Conservation (phyloP, 2,113 vertebrate species). For the Microcebus lehilahytsara region DNA sequence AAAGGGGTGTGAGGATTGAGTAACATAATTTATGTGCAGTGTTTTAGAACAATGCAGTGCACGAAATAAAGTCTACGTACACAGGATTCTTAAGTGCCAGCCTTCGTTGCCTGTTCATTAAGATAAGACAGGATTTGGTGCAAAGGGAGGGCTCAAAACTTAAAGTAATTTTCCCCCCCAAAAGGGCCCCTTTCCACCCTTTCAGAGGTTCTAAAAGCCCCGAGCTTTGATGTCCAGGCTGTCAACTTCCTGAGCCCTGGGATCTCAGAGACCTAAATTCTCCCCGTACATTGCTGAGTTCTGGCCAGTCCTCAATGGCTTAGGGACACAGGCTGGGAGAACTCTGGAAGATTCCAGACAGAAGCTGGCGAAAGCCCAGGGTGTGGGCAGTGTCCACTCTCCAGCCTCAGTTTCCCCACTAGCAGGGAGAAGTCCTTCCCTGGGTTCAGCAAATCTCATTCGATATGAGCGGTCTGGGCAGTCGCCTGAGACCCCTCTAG, state of each 20-base stretch:
- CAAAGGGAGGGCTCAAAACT: neutral
- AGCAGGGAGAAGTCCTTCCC: neutral
- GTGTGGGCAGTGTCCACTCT: neutral
- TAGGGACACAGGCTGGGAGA: neutral
- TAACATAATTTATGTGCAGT: neutral
- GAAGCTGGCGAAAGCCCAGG: slow-evolving; percentile 21
- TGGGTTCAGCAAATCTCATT: neutral
- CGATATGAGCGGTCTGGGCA: neutral
- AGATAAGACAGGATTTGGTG: neutral
- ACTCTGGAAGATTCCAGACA: neutral
- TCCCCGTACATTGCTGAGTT: neutral
- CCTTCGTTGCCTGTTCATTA: neutral
- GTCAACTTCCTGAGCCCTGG: neutral
- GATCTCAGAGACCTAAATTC: neutral
- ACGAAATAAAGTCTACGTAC: neutral
- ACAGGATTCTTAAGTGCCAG: neutral
- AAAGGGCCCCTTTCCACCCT: neutral
- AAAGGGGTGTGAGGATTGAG: neutral
- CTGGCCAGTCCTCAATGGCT: neutral
- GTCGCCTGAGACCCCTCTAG: neutral
- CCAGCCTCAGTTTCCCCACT: slow-evolving; percentile 45
- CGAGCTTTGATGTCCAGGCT: neutral
- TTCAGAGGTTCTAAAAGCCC: slow-evolving; percentile 12
- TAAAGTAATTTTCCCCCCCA: neutral
- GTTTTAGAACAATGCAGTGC: neutral